Evolutionary conservation across 2,888 invertebrate genomes (phyloP), one percentile per base, ranked within the genome.

Genomic region (Sarcophaga caerulescens): DNA sequence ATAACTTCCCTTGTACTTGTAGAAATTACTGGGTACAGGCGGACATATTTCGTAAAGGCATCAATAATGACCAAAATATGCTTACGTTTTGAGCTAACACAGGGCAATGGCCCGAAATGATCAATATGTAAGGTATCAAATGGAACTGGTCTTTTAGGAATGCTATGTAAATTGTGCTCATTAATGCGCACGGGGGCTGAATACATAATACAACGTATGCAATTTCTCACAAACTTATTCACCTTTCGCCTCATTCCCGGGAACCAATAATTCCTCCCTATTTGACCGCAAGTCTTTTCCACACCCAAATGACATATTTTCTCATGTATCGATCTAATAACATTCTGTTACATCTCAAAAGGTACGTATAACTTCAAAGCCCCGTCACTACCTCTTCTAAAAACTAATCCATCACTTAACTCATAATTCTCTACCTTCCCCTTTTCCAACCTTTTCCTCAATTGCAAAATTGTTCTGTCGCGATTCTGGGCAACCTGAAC

Each of bases 401-500:
- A 68, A 17, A 70, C 63, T 47, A 70, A 69, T 23, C 70, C 19
- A 70, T 63, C 23, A 21, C 23, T 47, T 23, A 78, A 63, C 21
- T 63, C 70, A 19, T 47, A 78, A n/a, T 52, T 69, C 3, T 52
- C 19, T 14, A 79, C n/a, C 1, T 52, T 59, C 5, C 12, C 21
- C 1, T 73, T 25, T n/a, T n/a, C n/a, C n/a, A n/a, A n/a, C n/a
- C n/a, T n/a, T n/a, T 60, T 79, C 79, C 52, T 78, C 12, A 63
- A 35, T 25, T 79, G 35, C 52, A 52, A 5, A 63, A 79, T 65
- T 47, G 1, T 57, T 21, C 12, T 17, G 66, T 76, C 76, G 11
- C 68, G 68, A 78, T 44, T 35, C 63, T 85, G 45, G 77, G 82
- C 68, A 82, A 79, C 76, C 71, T 79, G 52, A 79, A 59, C 12